Base-by-base conservation (phyloP, 2,888 invertebrate species). In the Eustalomyia histrio region DNA sequence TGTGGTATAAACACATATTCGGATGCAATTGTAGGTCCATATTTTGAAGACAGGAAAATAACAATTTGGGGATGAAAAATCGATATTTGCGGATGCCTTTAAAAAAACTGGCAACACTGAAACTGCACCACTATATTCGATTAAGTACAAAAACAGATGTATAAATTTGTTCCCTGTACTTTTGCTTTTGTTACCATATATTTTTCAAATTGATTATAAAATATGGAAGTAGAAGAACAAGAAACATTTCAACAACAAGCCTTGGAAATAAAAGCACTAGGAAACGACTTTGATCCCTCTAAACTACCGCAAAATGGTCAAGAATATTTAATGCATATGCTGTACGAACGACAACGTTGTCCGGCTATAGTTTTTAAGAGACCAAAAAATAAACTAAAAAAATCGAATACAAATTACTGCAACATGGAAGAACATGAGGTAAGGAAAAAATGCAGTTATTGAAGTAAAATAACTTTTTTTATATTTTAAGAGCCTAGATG, bases 181-280 rank as follows among this genome's bases (percentile, higher is more conserved):
- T n/a, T n/a, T n/a, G n/a, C 21, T 12, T 17, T 21, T 53, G 17
- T 53, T n/a, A 53, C 8, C n/a, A 53, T 53, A 3, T 14, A 4
- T 53, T 21, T 18, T 14, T 29, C 14, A 39, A 67, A 12, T 67
- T 52, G 10, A 60, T 67, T 18, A 53, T n/a, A 76, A 29, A 64
- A 5, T 74, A 79, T 81, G 78, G 78, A 81, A 55, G 72, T 79
- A 12, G 76, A 82, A 2, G 83, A 84, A 8, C 83, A 82, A 9
- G 89, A 89, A 72, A 84, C 87, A 14, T 89, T 90, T 80, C 90
- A 90, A 75, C 80, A 86, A 7, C 87, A 89, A 81, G 90, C 90
- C 0, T 82, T 90, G 16, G 87, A 88, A 69, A 88, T 90, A 57
- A 86, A 84, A 0, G 84, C 87, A n/a, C 87, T 87, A 0, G 89